Evolutionary conservation across 2,888 invertebrate genomes (phyloP).

Genomic region (Theretra japonica): DNA sequence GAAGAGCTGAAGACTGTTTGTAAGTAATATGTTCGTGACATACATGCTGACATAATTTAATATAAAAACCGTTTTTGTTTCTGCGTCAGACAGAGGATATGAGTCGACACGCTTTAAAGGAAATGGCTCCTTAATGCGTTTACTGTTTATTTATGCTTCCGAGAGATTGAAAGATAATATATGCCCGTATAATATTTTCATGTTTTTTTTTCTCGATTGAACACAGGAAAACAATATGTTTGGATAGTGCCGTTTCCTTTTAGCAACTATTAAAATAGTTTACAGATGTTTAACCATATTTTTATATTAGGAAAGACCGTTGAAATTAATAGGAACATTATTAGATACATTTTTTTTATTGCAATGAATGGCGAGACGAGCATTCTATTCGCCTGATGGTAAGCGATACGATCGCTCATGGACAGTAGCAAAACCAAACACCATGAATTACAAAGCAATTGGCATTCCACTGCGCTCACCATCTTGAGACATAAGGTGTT

Average conservation of each 20-base stretch:
- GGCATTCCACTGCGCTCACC: too few species aligned
- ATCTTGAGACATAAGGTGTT: too few species aligned
- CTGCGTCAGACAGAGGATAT: constrained; percentile 5
- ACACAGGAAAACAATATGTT: not conserved
- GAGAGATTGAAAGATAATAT: constrained; percentile 22
- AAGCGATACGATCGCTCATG: too few species aligned
- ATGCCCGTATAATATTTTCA: not conserved
- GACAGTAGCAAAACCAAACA: too few species aligned
- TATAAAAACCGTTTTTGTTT: constrained; percentile 23
- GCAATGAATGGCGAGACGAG: too few species aligned
- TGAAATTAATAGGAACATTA: too few species aligned
- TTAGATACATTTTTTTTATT: too few species aligned
- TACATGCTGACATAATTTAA: constrained; percentile 22
- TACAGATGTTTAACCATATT: too few species aligned
- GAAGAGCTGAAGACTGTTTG: constrained; percentile 8
- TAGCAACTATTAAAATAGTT: too few species aligned
- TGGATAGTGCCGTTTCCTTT: not conserved
- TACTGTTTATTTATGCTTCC: constrained; percentile 22
- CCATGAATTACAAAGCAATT: too few species aligned
- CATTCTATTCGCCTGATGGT: too few species aligned
- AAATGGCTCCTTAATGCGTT: constrained; percentile 24
- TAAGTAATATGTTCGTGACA: not conserved
- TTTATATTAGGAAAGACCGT: too few species aligned
- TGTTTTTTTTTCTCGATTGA: not conserved
- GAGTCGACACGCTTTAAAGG: constrained; percentile 13